Evolutionary conservation across 2,797 vertebrate genomes (phyloP).

Genomic region (Saxicola maurus): DNA sequence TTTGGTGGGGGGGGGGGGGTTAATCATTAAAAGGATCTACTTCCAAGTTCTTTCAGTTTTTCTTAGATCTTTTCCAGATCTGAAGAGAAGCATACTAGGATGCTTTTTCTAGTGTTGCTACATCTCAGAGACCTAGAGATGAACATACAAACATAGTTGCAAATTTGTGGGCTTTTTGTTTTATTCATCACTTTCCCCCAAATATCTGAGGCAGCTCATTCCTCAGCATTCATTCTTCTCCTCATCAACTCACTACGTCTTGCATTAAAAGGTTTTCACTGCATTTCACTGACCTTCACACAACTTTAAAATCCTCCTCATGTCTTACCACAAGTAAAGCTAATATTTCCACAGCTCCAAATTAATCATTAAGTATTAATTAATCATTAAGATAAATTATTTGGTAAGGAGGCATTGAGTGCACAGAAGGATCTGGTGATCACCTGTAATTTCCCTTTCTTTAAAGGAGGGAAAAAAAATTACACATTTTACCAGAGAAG

Average conservation of each 20-base stretch:
- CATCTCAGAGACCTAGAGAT: background rate
- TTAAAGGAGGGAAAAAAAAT: background rate
- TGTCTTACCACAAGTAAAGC: background rate
- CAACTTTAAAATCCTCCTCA: background rate
- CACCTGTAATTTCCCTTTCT: background rate
- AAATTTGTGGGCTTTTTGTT: rapidly evolving
- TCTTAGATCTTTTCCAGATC: background rate
- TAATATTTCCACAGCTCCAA: background rate
- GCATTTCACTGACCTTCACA: background rate
- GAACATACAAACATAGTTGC: background rate
- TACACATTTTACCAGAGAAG: background rate
- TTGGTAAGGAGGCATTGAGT: background rate
- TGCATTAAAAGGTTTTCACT: background rate
- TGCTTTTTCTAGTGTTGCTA: background rate
- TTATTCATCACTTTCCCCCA: background rate
- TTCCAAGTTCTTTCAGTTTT: background rate
- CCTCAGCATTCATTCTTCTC: background rate
- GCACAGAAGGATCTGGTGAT: background rate
- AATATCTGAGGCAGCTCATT: background rate
- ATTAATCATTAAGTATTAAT: background rate
- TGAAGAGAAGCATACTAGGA: background rate
- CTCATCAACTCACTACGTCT: background rate
- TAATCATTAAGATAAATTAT: background rate
- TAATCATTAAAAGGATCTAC: background rate
- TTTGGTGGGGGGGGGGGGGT: rapidly evolving